Evolutionary conservation across 1,140 invertebrate species (phyloP).

Genomic region (Drosophila pandora): DNA sequence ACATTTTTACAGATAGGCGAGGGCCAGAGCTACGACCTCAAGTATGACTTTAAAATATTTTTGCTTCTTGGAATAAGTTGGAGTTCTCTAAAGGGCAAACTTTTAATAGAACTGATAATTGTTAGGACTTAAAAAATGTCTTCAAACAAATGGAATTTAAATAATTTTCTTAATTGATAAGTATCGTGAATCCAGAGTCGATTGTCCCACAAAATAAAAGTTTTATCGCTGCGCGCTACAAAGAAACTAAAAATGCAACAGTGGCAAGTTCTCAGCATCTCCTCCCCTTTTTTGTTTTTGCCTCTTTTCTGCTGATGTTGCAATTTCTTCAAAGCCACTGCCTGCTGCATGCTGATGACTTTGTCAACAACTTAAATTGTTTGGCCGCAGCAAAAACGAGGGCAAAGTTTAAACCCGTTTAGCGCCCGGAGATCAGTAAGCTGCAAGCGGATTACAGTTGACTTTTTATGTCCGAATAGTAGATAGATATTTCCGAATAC

Average conservation of each 20-base stretch:
- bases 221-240: conserved; percentile 19
- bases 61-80: not conserved
- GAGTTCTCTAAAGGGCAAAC: too few species aligned
- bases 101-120: too few species aligned
- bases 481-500: not conserved
- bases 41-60: conserved; percentile 10
- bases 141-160: conserved; percentile 25
- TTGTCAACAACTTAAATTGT: conserved; percentile 80
- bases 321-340: conserved; percentile 41
- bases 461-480: conserved; percentile 1
- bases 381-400: conserved; percentile 52
- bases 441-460: conserved; percentile 1
- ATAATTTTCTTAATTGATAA: conserved; percentile 58
- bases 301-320: conserved; percentile 38
- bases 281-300: conserved; percentile 21
- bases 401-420: conserved; percentile 69
- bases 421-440: conserved; percentile 30
- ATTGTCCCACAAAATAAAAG: conserved; percentile 37
- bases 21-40: conserved; percentile 1
- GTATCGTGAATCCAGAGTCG: not conserved
- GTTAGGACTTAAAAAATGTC: too few species aligned
- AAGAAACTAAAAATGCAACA: conserved; percentile 57
- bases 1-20: conserved; percentile 29
- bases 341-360: conserved; percentile 71
- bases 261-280: conserved; percentile 39